Base-by-base conservation (phyloP, 2,888 invertebrate species). In the Calameuta pallipes region DNA sequence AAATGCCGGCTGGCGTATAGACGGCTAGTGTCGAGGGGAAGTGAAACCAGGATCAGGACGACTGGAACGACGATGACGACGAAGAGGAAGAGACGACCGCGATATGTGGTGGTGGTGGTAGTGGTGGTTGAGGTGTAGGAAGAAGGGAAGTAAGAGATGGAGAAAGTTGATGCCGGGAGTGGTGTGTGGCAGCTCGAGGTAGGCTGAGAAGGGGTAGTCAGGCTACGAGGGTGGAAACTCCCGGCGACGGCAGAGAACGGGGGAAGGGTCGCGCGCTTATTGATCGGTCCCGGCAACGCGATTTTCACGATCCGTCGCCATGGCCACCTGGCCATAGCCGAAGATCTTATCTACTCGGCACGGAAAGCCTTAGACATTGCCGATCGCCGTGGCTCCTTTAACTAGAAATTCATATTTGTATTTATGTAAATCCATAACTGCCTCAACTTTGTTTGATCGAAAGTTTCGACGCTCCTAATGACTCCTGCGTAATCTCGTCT, bases 251-350 rank as follows among this genome's bases (percentile, higher is more conserved):
- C 31, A 71, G 31, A 71, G 71, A 71, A 31, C 71, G 71, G 12
- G 71, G 35, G 76, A 36, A 12, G 83, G 35, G 76, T 83, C 83
- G 83, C 83, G 82, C 87, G 80, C 81, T 89, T 91, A 91, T 91
- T 91, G 91, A 91, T 91, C 91, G 90, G 84, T 86, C 89, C 87
- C 87, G 85, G 90, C 89, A 89, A 89, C 89, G 90, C 90, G 90
- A 91, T 91, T 91, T 91, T 90, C 90, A 89, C 85, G 90, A 91
- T 90, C 88, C 91, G 91, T 91, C 91, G 90, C 89, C 91, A 91
- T 91, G 91, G 91, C 89, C 91, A 91, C 91, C 91, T 90, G 90
- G 85, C 82, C 81, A 87, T 87, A 85, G 89, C 89, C 86, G 87
- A 88, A 89, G 90, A 90, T 90, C 87, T 31, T 56, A 56, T 56